Percentiles rank a stretch among this genome's conserved stretches.
These are phyloP conservation scores for Helostoma temminkii DNA, from an alignment of 2,797 vertebrate species.

Conservation along the genomic window DNA sequence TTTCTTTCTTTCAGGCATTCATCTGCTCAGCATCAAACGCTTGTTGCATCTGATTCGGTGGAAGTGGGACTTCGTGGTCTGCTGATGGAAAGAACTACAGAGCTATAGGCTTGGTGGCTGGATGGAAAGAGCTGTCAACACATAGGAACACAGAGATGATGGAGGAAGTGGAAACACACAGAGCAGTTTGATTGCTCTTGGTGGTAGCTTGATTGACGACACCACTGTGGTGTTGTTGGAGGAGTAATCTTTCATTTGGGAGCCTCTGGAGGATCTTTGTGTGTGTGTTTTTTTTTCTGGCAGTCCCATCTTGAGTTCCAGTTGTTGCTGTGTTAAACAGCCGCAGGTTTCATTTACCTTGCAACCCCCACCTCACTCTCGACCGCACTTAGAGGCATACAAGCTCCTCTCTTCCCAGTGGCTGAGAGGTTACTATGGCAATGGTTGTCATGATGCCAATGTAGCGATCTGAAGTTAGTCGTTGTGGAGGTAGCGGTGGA, in stretches of 20 bases:
- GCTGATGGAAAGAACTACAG: constrained; percentile 71
- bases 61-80: constrained; percentile 26
- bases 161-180: constrained; percentile 69
- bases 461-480: constrained; percentile 68
- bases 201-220: constrained; percentile 45
- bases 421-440: constrained; percentile 79
- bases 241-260: constrained; percentile 35
- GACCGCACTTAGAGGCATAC: constrained; percentile 48
- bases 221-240: constrained; percentile 5
- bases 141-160: constrained; percentile 43
- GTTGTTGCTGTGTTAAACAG: constrained; percentile 40
- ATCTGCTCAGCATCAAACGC: constrained; percentile 10
- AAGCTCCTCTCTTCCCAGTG: constrained; percentile 70
- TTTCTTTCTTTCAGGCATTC: constrained; percentile 1
- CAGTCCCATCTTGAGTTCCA: neutral
- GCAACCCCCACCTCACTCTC: constrained; percentile 32
- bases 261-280: constrained; percentile 32
- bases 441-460: constrained; percentile 67
- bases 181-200: constrained; percentile 2
- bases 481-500: constrained; percentile 75
- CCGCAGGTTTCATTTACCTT: constrained; percentile 61
- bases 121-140: constrained; percentile 51
- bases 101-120: constrained; percentile 47
- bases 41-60: constrained; percentile 37
- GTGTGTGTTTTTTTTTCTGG: neutral